phyloP scores from a whole-genome alignment of 2,888 invertebrate species.

The Timema podura region DNA sequence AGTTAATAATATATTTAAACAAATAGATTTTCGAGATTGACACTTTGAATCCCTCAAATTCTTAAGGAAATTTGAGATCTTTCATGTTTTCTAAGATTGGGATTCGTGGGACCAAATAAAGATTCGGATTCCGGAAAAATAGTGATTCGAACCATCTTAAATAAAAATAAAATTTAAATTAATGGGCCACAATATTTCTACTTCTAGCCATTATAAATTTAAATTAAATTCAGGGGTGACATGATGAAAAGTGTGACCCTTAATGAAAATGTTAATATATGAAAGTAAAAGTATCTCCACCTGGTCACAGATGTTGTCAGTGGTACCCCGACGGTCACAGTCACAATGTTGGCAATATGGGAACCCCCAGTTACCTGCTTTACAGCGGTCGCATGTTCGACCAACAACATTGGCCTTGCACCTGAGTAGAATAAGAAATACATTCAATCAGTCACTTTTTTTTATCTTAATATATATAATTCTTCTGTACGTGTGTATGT shows the following conservation, averaged over 20 bases:
- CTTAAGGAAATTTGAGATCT: too few species aligned
- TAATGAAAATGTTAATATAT: too few species aligned
- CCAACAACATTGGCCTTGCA: slow-evolving; percentile 86
- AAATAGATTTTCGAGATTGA: too few species aligned
- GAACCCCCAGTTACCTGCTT: slow-evolving; percentile 78
- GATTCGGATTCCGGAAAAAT: too few species aligned
- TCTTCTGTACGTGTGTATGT: too few species aligned
- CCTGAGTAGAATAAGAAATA: slow-evolving; percentile 40
- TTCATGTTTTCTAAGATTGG: too few species aligned
- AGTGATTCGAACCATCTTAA: too few species aligned
- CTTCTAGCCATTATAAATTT: background rate
- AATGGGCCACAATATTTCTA: background rate
- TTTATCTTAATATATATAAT: too few species aligned
- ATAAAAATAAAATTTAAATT: background rate
- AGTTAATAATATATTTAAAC: too few species aligned
- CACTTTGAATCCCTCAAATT: too few species aligned
- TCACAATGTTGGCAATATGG: slow-evolving; percentile 84
- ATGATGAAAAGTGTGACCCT: background rate
- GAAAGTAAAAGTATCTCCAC: slow-evolving; percentile 24
- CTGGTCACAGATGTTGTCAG: slow-evolving; percentile 83
- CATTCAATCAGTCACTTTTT: too few species aligned
- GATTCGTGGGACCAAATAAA: too few species aligned
- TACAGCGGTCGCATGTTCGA: slow-evolving; percentile 83
- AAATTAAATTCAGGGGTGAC: background rate
- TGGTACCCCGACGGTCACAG: slow-evolving; percentile 79